These are phyloP conservation scores for Microcebus murinus DNA, from an alignment of 2,113 vertebrate genomes.

Conservation along the genomic window DNA sequence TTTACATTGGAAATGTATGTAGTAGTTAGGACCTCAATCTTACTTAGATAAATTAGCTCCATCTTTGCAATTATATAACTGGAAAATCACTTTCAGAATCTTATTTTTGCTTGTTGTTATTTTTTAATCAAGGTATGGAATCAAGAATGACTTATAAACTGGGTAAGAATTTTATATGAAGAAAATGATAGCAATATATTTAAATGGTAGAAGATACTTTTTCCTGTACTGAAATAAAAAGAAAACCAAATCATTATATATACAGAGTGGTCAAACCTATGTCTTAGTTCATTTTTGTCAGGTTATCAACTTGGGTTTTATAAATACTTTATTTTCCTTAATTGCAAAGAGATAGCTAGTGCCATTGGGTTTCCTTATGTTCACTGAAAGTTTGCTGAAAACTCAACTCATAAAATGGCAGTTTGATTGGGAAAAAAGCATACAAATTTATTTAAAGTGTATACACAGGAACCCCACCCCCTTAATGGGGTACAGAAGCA, in stretches of 20 bases:
- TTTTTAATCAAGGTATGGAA: background rate
- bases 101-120: background rate
- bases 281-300: background rate
- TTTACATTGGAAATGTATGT: background rate
- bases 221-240: background rate
- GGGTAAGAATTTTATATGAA: background rate
- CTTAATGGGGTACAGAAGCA: too few species aligned
- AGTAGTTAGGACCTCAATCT: background rate
- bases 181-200: background rate
- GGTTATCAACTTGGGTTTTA: background rate
- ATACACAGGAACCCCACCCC: too few species aligned
- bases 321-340: background rate
- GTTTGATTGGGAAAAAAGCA: too few species aligned
- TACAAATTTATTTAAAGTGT: too few species aligned
- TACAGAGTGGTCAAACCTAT: background rate
- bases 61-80: background rate
- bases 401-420: too few species aligned
- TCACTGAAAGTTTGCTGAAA: too few species aligned
- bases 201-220: background rate
- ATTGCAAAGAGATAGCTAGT: background rate
- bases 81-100: background rate
- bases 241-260: background rate
- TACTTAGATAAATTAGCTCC: background rate
- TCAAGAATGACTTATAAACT: background rate
- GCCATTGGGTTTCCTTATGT: background rate